phyloP scores from a whole-genome alignment of 1,140 invertebrate species.

The Phymastichus coffea region DNA sequence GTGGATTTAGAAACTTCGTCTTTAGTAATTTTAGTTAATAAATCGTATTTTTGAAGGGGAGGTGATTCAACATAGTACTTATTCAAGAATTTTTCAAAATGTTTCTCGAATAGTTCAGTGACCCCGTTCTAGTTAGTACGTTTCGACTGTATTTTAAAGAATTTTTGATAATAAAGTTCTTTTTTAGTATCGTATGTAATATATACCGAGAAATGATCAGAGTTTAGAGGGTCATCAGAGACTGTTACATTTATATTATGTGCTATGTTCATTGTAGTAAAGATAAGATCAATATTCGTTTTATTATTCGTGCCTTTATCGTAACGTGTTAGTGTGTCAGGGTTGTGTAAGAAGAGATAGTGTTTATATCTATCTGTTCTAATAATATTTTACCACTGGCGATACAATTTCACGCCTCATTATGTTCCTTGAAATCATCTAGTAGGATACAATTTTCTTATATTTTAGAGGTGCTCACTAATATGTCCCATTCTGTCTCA shows the following conservation, averaged over 20 bases:
- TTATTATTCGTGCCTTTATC: neutral
- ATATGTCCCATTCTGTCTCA: neutral
- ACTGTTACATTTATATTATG: too few species aligned
- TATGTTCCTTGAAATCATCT: too few species aligned
- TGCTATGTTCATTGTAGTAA: too few species aligned
- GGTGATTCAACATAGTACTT: neutral
- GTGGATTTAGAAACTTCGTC: neutral
- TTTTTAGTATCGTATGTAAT: neutral
- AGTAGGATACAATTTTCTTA: neutral
- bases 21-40: neutral
- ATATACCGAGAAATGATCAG: neutral
- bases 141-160: neutral
- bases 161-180: neutral
- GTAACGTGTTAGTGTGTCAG: neutral
- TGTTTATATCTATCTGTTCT: neutral
- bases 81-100: neutral
- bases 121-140: neutral
- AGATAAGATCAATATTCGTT: neutral
- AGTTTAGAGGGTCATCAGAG: neutral
- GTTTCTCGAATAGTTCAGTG: neutral
- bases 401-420: constrained; percentile 6
- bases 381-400: neutral
- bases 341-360: neutral
- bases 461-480: neutral
- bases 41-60: neutral